Evolutionary conservation across 2,113 vertebrate species (phyloP).

Genomic region (Spilogale gracilis): DNA sequence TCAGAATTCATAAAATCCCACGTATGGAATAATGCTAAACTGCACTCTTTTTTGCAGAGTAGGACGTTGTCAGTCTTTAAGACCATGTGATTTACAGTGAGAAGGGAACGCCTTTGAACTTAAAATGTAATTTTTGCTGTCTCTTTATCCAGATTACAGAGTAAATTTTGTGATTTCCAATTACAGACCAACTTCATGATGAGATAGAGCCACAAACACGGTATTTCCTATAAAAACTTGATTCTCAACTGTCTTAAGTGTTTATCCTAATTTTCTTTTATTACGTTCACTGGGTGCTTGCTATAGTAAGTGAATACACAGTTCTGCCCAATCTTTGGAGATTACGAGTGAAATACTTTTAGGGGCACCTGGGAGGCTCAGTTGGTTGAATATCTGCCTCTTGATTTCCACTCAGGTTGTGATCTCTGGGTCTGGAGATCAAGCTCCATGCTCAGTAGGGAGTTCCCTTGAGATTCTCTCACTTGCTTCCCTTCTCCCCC

Average conservation of each 20-base stretch:
- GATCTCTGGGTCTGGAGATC: background rate
- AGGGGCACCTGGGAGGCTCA: background rate
- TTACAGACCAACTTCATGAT: background rate
- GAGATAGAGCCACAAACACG: background rate
- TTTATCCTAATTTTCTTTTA: background rate
- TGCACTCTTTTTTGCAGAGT: background rate
- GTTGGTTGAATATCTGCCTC: background rate
- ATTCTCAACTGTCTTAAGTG: background rate
- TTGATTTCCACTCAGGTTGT: background rate
- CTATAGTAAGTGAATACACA: background rate
- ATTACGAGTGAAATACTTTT: background rate
- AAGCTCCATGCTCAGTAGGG: too few species aligned
- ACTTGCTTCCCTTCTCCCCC: background rate
- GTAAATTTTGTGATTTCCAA: background rate
- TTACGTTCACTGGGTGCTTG: background rate
- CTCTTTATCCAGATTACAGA: constrained; percentile 11
- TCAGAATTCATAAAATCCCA: background rate
- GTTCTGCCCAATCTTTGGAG: background rate
- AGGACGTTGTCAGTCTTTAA: background rate
- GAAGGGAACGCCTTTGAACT: background rate
- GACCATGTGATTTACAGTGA: background rate
- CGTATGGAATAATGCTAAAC: background rate
- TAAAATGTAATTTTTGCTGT: background rate
- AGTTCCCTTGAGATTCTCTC: background rate
- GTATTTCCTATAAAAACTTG: background rate